Evolutionary conservation across 2,797 vertebrate genomes (phyloP), one percentile per base, ranked within the genome.

Genomic region (Rhinichthys osculus): DNA sequence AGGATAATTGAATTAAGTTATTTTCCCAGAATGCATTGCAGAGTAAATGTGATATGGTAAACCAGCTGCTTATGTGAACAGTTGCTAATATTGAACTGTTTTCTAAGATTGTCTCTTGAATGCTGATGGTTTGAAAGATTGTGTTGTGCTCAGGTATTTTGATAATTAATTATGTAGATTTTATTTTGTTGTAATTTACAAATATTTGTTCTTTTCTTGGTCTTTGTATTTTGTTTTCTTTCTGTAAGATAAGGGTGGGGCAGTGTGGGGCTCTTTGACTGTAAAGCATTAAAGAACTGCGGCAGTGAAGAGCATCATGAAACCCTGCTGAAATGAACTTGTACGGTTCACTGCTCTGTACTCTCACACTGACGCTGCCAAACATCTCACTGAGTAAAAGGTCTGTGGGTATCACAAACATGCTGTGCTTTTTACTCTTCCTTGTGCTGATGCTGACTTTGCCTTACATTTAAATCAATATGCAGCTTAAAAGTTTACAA

Each of bases 131-230:
- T 73, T 59, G 67, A 85, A 62, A 17, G 52, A 19, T 84, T 77
- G n/a, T 79, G n/a, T 79, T 85, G 14, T 59, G 11, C 50, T 85
- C 54, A 8, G 74, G 84, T 80, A 21, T 85, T 83, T 80, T 80
- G 77, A 52, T 85, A 80, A 64, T 44, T 42, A 77, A 38, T 13
- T 16, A 64, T 72, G 6, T 33, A 17, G 11, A 7, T 19, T 57
- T 14, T 66, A 19, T 59, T 52, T 57, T 40, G 47, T 27, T 13
- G 17, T 6, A 21, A 14, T 23, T 84, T 57, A 57, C 11, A 40
- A 23, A 27, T 54, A 27, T 52, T 77, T 84, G 16, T 42, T 69
- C 1, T 77, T 77, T 47, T 69, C 35, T 42, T 30, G 44, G 64
- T 59, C 30, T 44, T 72, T 85, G 78, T 73, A 64, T 64, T 52